Evolutionary conservation across 2,113 vertebrate genomes (phyloP).

Genomic region (Corvus cornix): DNA sequence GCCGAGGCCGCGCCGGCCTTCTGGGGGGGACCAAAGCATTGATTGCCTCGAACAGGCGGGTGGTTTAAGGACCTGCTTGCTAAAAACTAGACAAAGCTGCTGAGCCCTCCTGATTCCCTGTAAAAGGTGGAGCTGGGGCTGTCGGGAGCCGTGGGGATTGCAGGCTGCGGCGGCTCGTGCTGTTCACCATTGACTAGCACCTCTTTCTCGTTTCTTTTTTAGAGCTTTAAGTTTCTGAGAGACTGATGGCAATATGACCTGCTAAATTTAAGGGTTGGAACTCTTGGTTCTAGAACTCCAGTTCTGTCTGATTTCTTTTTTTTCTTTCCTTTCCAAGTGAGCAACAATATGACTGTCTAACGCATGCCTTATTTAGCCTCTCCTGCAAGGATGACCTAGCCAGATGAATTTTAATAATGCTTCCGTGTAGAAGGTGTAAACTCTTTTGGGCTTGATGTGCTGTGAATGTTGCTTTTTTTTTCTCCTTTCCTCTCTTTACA

Average conservation of each 20-base stretch:
- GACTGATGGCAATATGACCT: conserved; percentile 78
- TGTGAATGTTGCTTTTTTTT: conserved; percentile 86
- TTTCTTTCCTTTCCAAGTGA: conserved; percentile 76
- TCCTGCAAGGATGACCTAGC: conserved; percentile 83
- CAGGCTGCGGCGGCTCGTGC: background rate
- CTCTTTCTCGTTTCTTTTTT: conserved; percentile 52
- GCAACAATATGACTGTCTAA: conserved; percentile 91
- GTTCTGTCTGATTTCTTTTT: conserved; percentile 60
- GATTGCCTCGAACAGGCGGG: background rate
- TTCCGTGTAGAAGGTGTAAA: conserved; percentile 89
- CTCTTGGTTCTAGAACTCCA: conserved; percentile 74
- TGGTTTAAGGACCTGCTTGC: background rate
- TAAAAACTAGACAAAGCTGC: background rate
- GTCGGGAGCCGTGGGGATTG: background rate
- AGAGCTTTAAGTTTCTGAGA: conserved; percentile 80
- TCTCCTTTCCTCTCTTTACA: conserved; percentile 71
- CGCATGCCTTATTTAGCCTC: conserved; percentile 98
- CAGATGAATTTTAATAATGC: conserved; percentile 83
- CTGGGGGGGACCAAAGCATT: background rate
- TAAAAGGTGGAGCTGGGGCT: background rate
- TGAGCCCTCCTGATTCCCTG: background rate
- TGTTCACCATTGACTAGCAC: conserved; percentile 41
- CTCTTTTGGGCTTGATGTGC: conserved; percentile 92
- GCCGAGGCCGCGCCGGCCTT: background rate
- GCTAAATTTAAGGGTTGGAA: conserved; percentile 78